Base-by-base conservation (phyloP, 1,140 invertebrate genomes). In the Drosophila triauraria region DNA sequence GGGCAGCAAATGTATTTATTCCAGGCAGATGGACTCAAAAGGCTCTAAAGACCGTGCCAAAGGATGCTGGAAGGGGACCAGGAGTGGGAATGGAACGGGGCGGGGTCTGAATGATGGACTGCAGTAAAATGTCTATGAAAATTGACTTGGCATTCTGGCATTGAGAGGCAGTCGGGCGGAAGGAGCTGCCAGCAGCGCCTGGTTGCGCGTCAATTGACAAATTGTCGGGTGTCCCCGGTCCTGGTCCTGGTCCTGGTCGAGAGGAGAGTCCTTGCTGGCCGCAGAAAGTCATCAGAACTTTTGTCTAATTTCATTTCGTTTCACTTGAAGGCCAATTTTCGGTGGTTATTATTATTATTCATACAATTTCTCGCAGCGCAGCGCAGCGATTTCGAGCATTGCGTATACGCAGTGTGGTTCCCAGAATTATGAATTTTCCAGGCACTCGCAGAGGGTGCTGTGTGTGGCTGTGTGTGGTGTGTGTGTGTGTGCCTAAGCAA, bases 141-240 rank as follows among this genome's bases (percentile, higher is more conserved):
- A 82, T 79, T 87, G 75, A 78, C 75, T 78, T 78, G 64, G 64
- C 75, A 20, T 69, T 38, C 35, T 43, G 30, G 63, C 75, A 88
- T 86, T 86, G 75, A 88, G 67, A 69, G 84, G 48, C 80, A 88
- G 61, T 77, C 67, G 83, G 76, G 63, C 76, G 83, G 84, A 86
- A 86, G 83, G 76, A 88, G 79, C 80, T 77, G 74, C 62, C 83
- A 76, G 78, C 80, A 76, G 78, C 80, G 82, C 75, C 79, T 86
- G 75, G 84, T 67, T 88, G 83, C 76, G 76, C 84, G 80, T 86
- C 83, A 83, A 88, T 86, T 86, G 83, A 86, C 84, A 86, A 86
- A 87, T 86, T 86, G 83, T 79, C 64, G 81, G 42, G 20, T 20
- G 20, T 20, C 20, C 20, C 20, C 20, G 20, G 20, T 20, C 46